phyloP scores from a whole-genome alignment of 2,888 invertebrate genomes.

The Cryptosula pallasiana region DNA sequence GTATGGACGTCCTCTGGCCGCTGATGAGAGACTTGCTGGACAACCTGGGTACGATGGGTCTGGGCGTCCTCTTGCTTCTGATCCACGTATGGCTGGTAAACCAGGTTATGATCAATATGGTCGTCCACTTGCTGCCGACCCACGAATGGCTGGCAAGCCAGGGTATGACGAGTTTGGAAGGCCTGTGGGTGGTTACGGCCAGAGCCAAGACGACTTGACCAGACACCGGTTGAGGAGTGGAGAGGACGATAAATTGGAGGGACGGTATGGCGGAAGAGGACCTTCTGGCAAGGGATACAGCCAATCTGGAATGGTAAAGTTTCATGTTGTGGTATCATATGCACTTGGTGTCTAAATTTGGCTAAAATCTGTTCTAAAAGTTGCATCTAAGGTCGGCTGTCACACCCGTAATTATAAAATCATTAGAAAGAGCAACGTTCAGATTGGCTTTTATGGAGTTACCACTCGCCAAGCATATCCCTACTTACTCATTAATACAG shows the following conservation, averaged over 20 bases:
- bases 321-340: no score
- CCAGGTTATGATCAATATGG: constrained; percentile 16
- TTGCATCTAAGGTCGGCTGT: no score
- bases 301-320: constrained; percentile 16
- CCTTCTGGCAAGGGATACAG: not conserved
- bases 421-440: no score
- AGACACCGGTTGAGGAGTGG: constrained; percentile 20
- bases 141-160: not conserved
- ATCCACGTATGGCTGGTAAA: not conserved
- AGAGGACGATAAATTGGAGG: not conserved
- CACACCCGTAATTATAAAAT: no score
- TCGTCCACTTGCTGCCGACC: not conserved
- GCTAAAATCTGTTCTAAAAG: no score
- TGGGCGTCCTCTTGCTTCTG: not conserved
- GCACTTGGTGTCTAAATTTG: no score
- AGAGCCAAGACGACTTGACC: constrained; percentile 10
- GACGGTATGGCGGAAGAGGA: not conserved
- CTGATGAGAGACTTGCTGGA: not conserved
- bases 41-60: not conserved
- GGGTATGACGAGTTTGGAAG: constrained; percentile 24
- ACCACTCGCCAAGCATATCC: no score
- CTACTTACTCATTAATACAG: no score
- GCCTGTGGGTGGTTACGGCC: constrained; percentile 3
- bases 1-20: constrained; percentile 9
- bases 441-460: no score